These are phyloP conservation scores for Yponomeuta cagnagella DNA, from an alignment of 2,888 invertebrate species.

Conservation along the genomic window DNA sequence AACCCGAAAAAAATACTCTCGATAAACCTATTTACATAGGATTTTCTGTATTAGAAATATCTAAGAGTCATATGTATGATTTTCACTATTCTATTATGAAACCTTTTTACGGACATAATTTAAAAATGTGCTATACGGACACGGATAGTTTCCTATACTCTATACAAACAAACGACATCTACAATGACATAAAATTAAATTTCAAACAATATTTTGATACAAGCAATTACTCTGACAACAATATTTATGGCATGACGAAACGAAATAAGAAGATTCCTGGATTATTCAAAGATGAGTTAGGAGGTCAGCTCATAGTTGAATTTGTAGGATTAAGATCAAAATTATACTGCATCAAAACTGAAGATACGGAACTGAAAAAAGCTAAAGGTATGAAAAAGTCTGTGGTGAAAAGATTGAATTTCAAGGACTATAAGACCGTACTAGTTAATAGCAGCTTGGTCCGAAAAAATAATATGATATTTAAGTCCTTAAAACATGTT, in stretches of 20 bases:
- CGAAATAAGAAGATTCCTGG: conserved; percentile 5
- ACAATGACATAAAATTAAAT: conserved; percentile 13
- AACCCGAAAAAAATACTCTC: conserved; percentile 9
- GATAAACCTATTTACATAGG: conserved; percentile 17
- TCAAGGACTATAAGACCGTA: not conserved
- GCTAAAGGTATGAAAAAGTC: conserved; percentile 9
- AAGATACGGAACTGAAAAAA: not conserved
- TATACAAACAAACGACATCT: conserved; percentile 17
- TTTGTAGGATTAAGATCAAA: conserved; percentile 10
- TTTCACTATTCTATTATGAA: conserved; percentile 18
- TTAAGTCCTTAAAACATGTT: too few relatives aligned
- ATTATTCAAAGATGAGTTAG: conserved; percentile 11
- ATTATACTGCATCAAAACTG: conserved; percentile 11
- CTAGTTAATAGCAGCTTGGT: not conserved
- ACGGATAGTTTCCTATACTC: conserved; percentile 20
- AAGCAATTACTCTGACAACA: conserved; percentile 7
- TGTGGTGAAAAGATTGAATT: not conserved
- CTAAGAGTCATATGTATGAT: conserved; percentile 17
- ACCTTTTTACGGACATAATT: conserved; percentile 13
- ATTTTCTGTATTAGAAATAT: conserved; percentile 16
- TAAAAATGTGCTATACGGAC: conserved; percentile 20
- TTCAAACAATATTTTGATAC: conserved; percentile 17
- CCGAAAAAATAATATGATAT: not conserved
- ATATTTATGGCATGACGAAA: conserved; percentile 17
- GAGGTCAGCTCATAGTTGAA: conserved; percentile 3